A percentile compares a stretch with the other conserved stretches of the same genome.
phyloP scores from a whole-genome alignment of 2,888 invertebrate species.

The Agapostemon virescens region DNA sequence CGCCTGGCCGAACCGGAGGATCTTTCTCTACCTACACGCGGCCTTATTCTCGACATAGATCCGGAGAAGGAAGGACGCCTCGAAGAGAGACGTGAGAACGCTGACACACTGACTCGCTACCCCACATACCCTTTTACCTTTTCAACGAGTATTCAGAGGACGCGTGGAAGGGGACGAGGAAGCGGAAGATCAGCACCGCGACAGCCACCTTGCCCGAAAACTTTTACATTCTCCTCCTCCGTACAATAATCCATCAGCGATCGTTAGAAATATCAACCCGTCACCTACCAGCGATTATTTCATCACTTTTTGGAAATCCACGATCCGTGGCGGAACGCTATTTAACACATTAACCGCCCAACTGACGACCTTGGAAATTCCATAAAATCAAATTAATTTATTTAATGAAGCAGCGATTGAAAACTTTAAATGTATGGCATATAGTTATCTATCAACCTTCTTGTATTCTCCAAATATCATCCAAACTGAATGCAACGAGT shows the following conservation, averaged over 20 bases:
- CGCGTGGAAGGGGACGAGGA: conserved; percentile 34
- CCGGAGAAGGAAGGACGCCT: conserved; percentile 72
- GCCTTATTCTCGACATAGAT: conserved; percentile 77
- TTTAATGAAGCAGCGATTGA: too few relatives aligned
- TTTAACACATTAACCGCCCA: too few relatives aligned
- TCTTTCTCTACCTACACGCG: conserved; percentile 72
- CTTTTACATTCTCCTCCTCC: background rate
- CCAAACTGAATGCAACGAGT: too few relatives aligned
- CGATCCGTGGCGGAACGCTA: too few relatives aligned
- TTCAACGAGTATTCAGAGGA: conserved; percentile 62
- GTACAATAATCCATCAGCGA: background rate
- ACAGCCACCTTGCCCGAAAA: conserved; percentile 11
- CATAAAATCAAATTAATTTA: too few relatives aligned
- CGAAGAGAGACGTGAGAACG: conserved; percentile 76
- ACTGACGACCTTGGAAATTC: too few relatives aligned
- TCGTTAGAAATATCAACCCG: background rate
- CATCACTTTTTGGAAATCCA: too few relatives aligned
- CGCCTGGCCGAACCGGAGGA: conserved; percentile 29
- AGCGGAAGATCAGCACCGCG: conserved; percentile 29
- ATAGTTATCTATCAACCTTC: too few relatives aligned
- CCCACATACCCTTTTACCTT: conserved; percentile 80
- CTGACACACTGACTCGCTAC: conserved; percentile 81
- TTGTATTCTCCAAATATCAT: too few relatives aligned
- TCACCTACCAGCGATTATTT: too few relatives aligned
- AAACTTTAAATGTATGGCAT: too few relatives aligned